These are phyloP conservation scores for Pollenia labialis DNA, from an alignment of 2,888 invertebrate genomes.

Conservation along the genomic window DNA sequence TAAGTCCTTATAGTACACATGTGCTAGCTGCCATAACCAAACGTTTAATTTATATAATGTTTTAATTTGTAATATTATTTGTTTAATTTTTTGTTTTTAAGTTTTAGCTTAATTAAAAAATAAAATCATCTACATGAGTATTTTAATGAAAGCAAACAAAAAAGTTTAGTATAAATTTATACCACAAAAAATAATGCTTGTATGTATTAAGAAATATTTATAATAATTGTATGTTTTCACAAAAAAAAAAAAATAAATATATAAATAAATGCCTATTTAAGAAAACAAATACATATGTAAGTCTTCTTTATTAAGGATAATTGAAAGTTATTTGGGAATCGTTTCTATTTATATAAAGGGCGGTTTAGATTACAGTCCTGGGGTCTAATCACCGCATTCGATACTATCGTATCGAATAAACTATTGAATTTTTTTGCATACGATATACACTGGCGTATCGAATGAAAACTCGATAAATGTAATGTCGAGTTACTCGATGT, in stretches of 20 bases:
- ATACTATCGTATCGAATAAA: too few species aligned
- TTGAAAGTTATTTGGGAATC: too few species aligned
- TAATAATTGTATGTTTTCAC: constrained; percentile 65
- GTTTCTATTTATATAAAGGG: too few species aligned
- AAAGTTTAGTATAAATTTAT: constrained; percentile 63
- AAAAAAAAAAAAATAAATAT: constrained; percentile 33
- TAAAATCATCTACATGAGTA: not conserved
- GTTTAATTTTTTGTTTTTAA: constrained; percentile 45
- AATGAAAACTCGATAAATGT: too few species aligned
- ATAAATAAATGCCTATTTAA: constrained; percentile 34
- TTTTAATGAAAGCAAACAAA: constrained; percentile 45
- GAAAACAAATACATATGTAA: not conserved
- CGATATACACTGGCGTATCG: too few species aligned
- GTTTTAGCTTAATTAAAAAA: constrained; percentile 58
- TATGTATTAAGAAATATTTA: constrained; percentile 56
- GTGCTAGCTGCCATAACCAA: constrained; percentile 62
- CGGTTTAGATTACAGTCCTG: too few species aligned
- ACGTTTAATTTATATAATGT: constrained; percentile 44
- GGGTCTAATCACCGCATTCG: too few species aligned
- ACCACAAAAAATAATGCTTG: constrained; percentile 47
- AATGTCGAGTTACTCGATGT: too few species aligned
- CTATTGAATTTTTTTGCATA: too few species aligned
- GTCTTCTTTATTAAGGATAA: not conserved
- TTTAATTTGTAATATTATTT: constrained; percentile 1
- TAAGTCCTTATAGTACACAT: constrained; percentile 3